Evolutionary conservation across 2,888 invertebrate genomes (phyloP).

Genomic region (Drosophila niveifrons): DNA sequence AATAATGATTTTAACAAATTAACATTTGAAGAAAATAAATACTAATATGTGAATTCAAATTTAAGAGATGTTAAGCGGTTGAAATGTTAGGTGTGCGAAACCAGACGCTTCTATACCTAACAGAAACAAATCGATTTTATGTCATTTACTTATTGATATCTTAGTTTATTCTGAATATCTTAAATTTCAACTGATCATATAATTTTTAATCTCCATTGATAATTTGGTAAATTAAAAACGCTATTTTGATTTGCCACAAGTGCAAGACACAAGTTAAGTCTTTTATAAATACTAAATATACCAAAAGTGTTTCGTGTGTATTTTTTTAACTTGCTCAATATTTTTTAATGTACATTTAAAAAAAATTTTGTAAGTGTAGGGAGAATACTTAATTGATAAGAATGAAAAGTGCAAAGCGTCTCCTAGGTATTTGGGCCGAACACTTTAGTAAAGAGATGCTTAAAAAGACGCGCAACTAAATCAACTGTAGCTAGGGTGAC

Average conservation of each 20-base stretch:
- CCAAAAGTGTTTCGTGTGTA: neutral
- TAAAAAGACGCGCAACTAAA: no score
- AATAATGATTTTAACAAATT: no score
- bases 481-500: neutral
- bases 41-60: constrained; percentile 2
- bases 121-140: neutral
- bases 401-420: no score
- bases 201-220: neutral
- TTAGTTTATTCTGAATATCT: neutral
- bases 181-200: neutral
- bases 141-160: neutral
- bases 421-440: no score
- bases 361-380: no score
- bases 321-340: neutral
- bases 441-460: no score
- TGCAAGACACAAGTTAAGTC: no score
- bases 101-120: neutral
- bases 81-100: neutral
- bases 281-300: neutral
- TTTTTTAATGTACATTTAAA: no score
- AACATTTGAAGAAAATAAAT: no score
- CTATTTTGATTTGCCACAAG: no score
- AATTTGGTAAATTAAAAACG: neutral
- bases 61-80: neutral
- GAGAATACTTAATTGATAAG: no score